Base-by-base conservation (phyloP, 2,797 vertebrate genomes). In the Hippocampus kuda region DNA sequence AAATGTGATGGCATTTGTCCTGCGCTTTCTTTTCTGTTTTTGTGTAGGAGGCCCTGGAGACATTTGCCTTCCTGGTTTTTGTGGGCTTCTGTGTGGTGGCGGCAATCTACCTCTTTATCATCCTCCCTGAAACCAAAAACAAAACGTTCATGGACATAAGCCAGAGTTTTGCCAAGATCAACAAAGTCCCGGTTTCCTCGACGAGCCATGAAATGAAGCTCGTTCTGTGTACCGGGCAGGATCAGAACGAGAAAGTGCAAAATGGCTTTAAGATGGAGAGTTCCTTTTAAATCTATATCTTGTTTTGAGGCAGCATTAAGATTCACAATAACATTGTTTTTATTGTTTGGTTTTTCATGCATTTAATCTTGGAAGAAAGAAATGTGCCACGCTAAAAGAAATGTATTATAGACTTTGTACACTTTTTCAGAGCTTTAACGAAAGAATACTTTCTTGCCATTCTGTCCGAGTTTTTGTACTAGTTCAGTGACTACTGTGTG, bases 71-170 rank as follows among this genome's bases (percentile, higher is more conserved):
- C 87, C 81, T 99, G 24, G 93, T 95, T 69, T 98, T 98, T 60
- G 91, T 92, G 70, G 89, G 81, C 0, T 71, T 94, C 72, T 98
- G 95, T 71, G 49, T 78, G 2, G 0, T 85, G 0, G 96, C 93
- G 51, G 88, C 94, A 0, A 16, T 88, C 57, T 98, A 91, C 79
- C 89, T 97, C 65, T 91, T 88, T 48, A 69, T 93, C 7, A 79
- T 96, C 75, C 92, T 99, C 53, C 95, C 96, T 0, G 97, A 99
- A 88, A 99, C 96, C 59, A 98, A 99, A 84, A 95, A 95, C 78
- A 97, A 93, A 89, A 97, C 94, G 0, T 91, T 95, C 13, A 69
- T 90, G 65, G 93, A 98, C 85, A 98, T 98, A 87, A 95, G 91
- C 79, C 89, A 91, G 74, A 93, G 90, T n/a, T 98, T 98, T 72